phyloP scores from a whole-genome alignment of 1,140 invertebrate species.

The Anastatus disparis region DNA sequence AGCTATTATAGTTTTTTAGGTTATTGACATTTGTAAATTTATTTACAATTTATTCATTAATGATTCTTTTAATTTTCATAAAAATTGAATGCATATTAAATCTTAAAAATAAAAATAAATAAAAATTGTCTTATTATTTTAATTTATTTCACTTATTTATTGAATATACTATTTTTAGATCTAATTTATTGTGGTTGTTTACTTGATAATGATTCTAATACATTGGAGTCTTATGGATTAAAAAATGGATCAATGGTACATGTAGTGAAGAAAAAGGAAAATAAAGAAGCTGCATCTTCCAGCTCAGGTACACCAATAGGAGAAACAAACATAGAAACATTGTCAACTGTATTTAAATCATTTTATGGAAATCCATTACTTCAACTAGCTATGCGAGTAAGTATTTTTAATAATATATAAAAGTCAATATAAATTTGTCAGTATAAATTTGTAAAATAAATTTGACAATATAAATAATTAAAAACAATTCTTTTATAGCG shows the following conservation, averaged over 20 bases:
- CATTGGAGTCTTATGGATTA: slow-evolving; percentile 65
- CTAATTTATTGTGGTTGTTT: slow-evolving; percentile 69
- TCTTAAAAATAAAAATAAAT: not conserved
- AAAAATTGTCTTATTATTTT: slow-evolving; percentile 10
- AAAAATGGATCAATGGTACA: slow-evolving; percentile 69
- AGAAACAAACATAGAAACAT: slow-evolving; percentile 61
- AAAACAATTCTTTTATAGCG: slow-evolving; percentile 62
- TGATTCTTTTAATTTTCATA: no score
- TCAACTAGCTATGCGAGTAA: slow-evolving; percentile 34
- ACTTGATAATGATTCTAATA: slow-evolving; percentile 66
- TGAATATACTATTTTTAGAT: slow-evolving; percentile 64
- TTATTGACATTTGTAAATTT: no score
- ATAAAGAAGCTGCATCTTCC: slow-evolving; percentile 57
- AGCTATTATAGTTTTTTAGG: no score
- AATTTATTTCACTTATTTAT: no score
- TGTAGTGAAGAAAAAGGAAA: slow-evolving; percentile 65
- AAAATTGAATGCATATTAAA: no score
- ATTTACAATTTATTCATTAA: no score
- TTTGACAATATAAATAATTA: not conserved
- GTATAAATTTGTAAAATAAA: not conserved
- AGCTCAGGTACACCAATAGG: slow-evolving; percentile 52
- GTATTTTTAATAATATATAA: not conserved
- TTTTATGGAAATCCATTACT: slow-evolving; percentile 63
- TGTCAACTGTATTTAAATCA: slow-evolving; percentile 64
- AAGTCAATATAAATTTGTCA: not conserved